Evolutionary conservation across 2,888 invertebrate genomes (phyloP), one percentile per base, ranked within the genome.

Genomic region (Ptilodon capucinus): DNA sequence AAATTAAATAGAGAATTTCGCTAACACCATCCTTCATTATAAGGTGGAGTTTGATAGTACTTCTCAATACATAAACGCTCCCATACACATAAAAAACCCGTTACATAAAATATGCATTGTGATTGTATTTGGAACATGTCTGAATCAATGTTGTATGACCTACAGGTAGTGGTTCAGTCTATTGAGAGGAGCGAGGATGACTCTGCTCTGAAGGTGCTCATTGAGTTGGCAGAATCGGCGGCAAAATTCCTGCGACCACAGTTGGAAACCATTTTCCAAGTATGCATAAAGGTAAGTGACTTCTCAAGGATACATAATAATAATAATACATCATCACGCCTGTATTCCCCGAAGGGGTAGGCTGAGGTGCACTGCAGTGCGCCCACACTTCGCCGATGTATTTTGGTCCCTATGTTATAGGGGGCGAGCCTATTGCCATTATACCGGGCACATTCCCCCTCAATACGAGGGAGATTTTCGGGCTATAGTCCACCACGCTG

Each of bases 201-300:
- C 77, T 94, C 97, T 21, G 91, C 99, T 25, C 85, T 99, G 23
- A 98, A 99, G 87, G 94, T 97, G 60, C 92, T 99, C 32, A 97
- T 99, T 58, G 99, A 99, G 73, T 86, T 99, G 72, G 97, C 98
- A 0, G 98, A 99, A 85, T 94, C 95, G 48, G 94, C 97, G 6
- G 99, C 99, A 0, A 99, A 98, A 86, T 98, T 95, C 81, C 91
- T 99, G 51, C 93, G 98, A 57, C 94, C 96, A 4, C 97, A 99
- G 75, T 84, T 99, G 48, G 95, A 96, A 64, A 91, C 92, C 13
- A 95, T 99, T 65, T 96, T 98, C 63, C 76, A 71, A 68, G 68
- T 74, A 8, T 75, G 76, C 54, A 66, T 73, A 53, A 74, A 75
- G 72, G 74, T 77, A 57, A 40, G 61, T 62, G 42, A 39, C n/a